Evolutionary conservation across 2,888 invertebrate species (phyloP).

Genomic region (Brachyptera putata): DNA sequence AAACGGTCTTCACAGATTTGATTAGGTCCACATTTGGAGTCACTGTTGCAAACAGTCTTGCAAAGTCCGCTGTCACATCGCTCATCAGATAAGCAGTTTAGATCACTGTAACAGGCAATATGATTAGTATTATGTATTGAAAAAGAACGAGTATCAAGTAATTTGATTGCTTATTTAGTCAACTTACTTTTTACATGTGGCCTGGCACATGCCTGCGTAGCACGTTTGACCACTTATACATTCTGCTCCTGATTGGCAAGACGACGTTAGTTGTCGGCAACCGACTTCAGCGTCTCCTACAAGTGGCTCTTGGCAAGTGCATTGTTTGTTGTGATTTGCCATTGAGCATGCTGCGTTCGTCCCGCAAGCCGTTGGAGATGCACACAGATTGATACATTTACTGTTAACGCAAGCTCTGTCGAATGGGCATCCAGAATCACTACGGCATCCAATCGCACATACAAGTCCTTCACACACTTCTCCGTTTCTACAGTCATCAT

Average conservation of each 20-base stretch:
- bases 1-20: constrained; percentile 85
- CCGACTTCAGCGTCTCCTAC: constrained; percentile 69
- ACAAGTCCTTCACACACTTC: constrained; percentile 80
- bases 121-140: no score
- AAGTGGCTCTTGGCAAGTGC: constrained; percentile 66
- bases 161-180: no score
- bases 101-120: constrained; percentile 67
- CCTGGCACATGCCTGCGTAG: constrained; percentile 71
- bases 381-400: constrained; percentile 74
- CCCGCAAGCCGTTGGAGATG: constrained; percentile 73
- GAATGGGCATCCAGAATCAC: constrained; percentile 69
- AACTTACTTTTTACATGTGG: constrained; percentile 67
- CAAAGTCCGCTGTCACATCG: constrained; percentile 80
- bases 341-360: constrained; percentile 73
- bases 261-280: constrained; percentile 63
- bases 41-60: constrained; percentile 80
- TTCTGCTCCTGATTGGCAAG: constrained; percentile 61
- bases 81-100: constrained; percentile 78
- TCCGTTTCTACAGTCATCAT: constrained; percentile 80
- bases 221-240: constrained; percentile 71
- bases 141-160: no score
- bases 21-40: constrained; percentile 70
- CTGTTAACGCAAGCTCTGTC: constrained; percentile 71
- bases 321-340: constrained; percentile 66
- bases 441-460: constrained; percentile 76